Conservation (phyloP, 1,140 invertebrate genomes). For the Achatina immaculata region DNA sequence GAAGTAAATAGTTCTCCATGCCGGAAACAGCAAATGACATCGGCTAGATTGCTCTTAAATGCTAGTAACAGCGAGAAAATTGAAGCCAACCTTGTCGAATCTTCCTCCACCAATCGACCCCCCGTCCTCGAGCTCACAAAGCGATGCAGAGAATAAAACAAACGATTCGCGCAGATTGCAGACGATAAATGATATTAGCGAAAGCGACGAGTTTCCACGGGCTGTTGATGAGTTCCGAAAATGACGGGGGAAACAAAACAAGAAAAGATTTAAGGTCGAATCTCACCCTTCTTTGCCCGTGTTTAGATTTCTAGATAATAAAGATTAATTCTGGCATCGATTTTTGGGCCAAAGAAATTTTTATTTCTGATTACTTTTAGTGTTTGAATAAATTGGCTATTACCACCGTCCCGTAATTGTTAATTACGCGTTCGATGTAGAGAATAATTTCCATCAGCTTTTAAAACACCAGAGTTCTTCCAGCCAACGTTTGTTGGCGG, state of each 20-base stretch:
- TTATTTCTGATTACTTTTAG: slow-evolving; percentile 25
- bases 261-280: background rate
- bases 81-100: too few relatives aligned
- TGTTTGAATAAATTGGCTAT: slow-evolving; percentile 11
- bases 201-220: background rate
- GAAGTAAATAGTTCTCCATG: too few relatives aligned
- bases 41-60: too few relatives aligned
- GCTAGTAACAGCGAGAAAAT: too few relatives aligned
- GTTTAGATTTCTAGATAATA: slow-evolving; percentile 8
- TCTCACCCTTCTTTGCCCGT: background rate
- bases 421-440: background rate
- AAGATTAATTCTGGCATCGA: slow-evolving; percentile 20
- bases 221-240: slow-evolving; percentile 23
- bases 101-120: too few relatives aligned
- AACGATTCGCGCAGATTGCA: background rate
- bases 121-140: background rate
- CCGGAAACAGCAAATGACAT: too few relatives aligned
- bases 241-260: slow-evolving; percentile 10
- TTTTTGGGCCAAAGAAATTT: slow-evolving; percentile 1
- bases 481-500: background rate
- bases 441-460: background rate
- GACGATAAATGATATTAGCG: slow-evolving; percentile 19
- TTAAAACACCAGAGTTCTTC: background rate
- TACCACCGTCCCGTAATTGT: background rate
- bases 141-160: background rate